phyloP scores from a whole-genome alignment of 92 coral and sea anemone genomes.

The Umimayanthus chanpuru region DNA sequence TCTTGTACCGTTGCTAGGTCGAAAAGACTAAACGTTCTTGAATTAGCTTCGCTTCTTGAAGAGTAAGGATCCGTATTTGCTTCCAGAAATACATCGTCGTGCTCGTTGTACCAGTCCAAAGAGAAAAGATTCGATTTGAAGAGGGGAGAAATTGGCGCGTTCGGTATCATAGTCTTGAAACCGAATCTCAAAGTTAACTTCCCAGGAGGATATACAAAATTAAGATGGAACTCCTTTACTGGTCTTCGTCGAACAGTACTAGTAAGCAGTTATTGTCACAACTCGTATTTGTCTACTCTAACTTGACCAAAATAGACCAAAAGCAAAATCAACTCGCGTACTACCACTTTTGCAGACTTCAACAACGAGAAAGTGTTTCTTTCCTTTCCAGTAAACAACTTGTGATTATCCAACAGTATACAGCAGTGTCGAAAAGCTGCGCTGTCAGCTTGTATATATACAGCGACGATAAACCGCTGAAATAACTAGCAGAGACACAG shows the following conservation, averaged over 20 bases:
- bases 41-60: constrained; percentile 8
- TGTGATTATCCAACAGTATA: background rate
- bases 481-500: background rate
- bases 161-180: constrained; percentile 16
- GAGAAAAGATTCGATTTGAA: constrained; percentile 21
- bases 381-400: background rate
- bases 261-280: background rate
- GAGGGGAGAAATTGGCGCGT: constrained; percentile 24
- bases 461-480: background rate
- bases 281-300: background rate
- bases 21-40: background rate
- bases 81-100: constrained; percentile 36
- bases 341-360: background rate
- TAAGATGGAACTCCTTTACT: background rate
- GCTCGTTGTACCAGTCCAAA: constrained; percentile 7
- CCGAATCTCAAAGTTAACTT: background rate
- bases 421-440: background rate
- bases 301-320: background rate
- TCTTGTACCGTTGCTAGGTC: background rate
- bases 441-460: constrained; percentile 19
- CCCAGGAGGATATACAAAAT: background rate
- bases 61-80: background rate
- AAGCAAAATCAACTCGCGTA: background rate
- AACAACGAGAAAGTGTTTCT: background rate
- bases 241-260: background rate